phyloP scores from a whole-genome alignment of 2,113 vertebrate genomes.

The Ondatra zibethicus region DNA sequence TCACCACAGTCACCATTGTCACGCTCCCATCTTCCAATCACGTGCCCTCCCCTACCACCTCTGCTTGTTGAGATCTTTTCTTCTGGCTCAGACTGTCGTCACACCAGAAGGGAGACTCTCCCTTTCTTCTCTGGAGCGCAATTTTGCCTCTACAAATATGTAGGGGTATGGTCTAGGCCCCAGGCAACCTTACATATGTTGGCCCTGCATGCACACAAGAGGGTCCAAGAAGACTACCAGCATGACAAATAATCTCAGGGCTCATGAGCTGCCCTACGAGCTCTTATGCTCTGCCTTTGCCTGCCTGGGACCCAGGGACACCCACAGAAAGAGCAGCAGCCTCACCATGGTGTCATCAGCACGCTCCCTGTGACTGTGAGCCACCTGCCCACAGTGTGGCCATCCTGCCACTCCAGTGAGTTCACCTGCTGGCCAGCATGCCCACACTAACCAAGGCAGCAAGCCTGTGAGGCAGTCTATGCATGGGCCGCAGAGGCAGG shows the following conservation, averaged over 20 bases:
- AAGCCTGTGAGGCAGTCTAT: fast-evolving
- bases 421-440: too few relatives aligned
- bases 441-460: background rate
- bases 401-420: background rate
- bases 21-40: background rate
- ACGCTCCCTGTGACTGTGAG: too few relatives aligned
- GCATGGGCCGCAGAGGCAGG: fast-evolving
- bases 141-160: fast-evolving
- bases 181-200: background rate
- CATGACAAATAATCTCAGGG: background rate
- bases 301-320: too few relatives aligned
- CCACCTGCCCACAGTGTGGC: background rate
- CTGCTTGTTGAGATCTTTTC: background rate
- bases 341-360: too few relatives aligned
- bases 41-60: background rate
- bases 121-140: background rate
- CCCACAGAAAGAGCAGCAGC: too few relatives aligned
- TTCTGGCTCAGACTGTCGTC: background rate
- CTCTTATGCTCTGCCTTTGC: background rate
- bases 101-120: background rate
- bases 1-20: background rate
- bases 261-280: fast-evolving
- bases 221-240: background rate
- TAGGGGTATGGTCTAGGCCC: background rate
- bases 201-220: background rate